phyloP scores from a whole-genome alignment of 2,797 vertebrate species.

The Sebastolobus altivelis region DNA sequence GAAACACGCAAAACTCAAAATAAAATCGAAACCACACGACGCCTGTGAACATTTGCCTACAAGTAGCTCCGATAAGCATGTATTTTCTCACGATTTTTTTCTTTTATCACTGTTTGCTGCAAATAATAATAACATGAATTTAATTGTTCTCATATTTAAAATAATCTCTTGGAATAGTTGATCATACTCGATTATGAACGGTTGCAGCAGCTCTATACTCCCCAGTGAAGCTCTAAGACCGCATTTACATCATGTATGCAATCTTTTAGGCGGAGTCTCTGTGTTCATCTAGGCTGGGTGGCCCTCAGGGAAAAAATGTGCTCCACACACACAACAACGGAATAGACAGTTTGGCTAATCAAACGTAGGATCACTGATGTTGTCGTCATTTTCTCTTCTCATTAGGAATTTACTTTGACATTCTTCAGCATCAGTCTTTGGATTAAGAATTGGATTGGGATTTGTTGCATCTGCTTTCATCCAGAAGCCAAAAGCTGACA shows the following conservation, averaged over 20 bases:
- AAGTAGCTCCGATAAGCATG: not conserved
- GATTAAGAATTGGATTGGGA: not conserved
- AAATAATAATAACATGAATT: not conserved
- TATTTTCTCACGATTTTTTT: not conserved
- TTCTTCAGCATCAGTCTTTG: slow-evolving; percentile 23
- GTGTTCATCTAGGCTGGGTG: slow-evolving; percentile 17
- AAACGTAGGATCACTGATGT: slow-evolving; percentile 11
- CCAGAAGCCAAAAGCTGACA: slow-evolving; percentile 33
- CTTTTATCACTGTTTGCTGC: not conserved
- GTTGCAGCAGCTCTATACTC: not conserved
- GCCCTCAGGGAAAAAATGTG: slow-evolving; percentile 8
- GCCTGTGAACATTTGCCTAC: not conserved
- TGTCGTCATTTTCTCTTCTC: slow-evolving; percentile 30
- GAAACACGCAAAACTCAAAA: not conserved
- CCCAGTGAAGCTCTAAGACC: not conserved
- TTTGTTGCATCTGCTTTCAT: slow-evolving; percentile 46
- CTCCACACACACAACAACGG: slow-evolving; percentile 10
- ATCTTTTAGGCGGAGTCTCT: not conserved
- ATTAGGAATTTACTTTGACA: slow-evolving; percentile 21
- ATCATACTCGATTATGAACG: not conserved
- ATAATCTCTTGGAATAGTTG: not conserved
- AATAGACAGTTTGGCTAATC: slow-evolving; percentile 11
- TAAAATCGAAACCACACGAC: not conserved
- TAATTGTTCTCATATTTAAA: not conserved
- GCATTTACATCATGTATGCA: slow-evolving; percentile 1